Base-by-base conservation (phyloP, 2,888 invertebrate species). In the Tubiluchus corallicola region DNA sequence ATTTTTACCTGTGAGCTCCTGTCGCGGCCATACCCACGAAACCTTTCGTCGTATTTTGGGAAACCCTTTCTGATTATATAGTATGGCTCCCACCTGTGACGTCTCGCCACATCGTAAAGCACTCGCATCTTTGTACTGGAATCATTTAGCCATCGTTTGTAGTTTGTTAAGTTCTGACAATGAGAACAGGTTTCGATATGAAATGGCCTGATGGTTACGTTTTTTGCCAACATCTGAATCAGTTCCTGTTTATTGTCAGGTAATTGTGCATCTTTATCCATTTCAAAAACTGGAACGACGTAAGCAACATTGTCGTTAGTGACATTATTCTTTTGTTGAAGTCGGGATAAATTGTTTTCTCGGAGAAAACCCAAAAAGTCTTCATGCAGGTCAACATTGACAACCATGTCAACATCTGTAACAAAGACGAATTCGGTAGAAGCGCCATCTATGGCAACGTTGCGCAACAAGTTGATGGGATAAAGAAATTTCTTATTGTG, bases 71-170 rank as follows among this genome's bases (percentile, higher is more conserved):
- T 56, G 13, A 66, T 61, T 44, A 72, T 69, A 55, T 67, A 71
- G 54, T 71, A 71, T 2, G 72, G 72, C 51, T 72, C 72, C 69
- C 70, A 72, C 0, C 71, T 69, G 53, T 70, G 68, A 49, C 62
- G 60, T 70, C 71, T 71, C 17, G 67, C 55, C 2, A 69, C 64
- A 47, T 68, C 64, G 54, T 68, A 71, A 2, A 66, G 57, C 2
- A 64, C 57, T 9, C 55, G 50, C 41, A 66, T 49, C 21, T 51
- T 42, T n/a, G n/a, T n/a, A n/a, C n/a, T n/a, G n/a, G n/a, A n/a
- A 21, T 51, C 41, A n/a, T n/a, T n/a, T n/a, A n/a, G n/a, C 72
- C 72, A 72, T 2, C 60, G 56, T 29, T 67, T 64, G 53, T 71
- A 71, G 52, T 71, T 67, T 1, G 71, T 71, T 47, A 62, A 64